Evolutionary conservation across 2,888 invertebrate species (phyloP).

Genomic region (Stramonita haemastoma): DNA sequence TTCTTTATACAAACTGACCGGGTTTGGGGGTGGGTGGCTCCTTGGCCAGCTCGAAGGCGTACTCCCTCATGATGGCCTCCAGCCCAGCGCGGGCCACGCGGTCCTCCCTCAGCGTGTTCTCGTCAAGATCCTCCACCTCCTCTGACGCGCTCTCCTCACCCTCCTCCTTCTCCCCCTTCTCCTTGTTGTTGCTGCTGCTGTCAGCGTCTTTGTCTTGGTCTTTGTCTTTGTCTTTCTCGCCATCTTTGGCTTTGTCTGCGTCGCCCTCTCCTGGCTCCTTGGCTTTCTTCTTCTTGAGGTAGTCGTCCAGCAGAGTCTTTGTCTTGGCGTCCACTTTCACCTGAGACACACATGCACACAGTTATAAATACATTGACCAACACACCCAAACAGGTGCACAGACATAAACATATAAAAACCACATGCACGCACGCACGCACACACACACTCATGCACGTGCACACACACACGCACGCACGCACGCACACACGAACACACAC

Average conservation of each 20-base stretch:
- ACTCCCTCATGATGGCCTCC: conserved; percentile 88
- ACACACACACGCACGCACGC: too few relatives aligned
- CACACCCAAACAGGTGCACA: too few relatives aligned
- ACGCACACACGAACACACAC: too few relatives aligned
- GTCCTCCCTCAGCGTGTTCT: conserved; percentile 81
- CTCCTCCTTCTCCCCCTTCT: conserved; percentile 55
- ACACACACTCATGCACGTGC: too few relatives aligned
- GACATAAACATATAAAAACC: too few relatives aligned
- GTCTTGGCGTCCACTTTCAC: conserved; percentile 97
- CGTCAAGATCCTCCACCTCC: conserved; percentile 81
- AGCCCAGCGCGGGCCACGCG: conserved; percentile 87
- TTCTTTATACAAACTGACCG: conserved; percentile 51
- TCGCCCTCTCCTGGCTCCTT: conserved; percentile 53
- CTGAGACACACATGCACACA: conserved; percentile 76
- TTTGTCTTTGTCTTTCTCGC: conserved; percentile 61
- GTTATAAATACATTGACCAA: too few relatives aligned
- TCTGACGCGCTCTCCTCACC: conserved; percentile 62
- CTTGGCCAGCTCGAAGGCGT: conserved; percentile 79
- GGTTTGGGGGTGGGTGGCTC: conserved; percentile 54
- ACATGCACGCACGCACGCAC: too few relatives aligned
- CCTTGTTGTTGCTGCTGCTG: conserved; percentile 53
- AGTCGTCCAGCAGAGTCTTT: conserved; percentile 94
- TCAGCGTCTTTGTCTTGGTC: conserved; percentile 60
- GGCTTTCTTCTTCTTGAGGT: conserved; percentile 77
- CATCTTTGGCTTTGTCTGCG: conserved; percentile 61